Evolutionary conservation across 1,140 invertebrate genomes (phyloP).

Genomic region (Zaprionus taronus): DNA sequence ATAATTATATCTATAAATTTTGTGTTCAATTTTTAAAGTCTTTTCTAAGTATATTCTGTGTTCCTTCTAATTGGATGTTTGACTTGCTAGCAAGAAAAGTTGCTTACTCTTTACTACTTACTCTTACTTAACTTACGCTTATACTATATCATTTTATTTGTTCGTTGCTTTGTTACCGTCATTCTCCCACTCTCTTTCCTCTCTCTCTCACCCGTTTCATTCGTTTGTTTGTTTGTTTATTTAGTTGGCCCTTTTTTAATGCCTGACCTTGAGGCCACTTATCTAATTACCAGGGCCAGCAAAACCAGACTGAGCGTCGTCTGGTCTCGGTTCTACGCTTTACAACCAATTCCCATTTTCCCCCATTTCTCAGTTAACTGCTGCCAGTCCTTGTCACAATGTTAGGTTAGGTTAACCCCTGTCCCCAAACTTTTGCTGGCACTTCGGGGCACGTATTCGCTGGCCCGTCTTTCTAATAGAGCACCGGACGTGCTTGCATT

Average conservation of each 20-base stretch:
- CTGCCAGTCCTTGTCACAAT: constrained; percentile 4
- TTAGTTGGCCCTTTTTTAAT: constrained; percentile 67
- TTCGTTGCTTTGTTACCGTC: constrained; percentile 48
- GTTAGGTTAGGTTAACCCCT: neutral
- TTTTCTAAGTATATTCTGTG: constrained; percentile 74
- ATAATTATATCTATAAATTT: constrained; percentile 38
- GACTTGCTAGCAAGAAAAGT: constrained; percentile 74
- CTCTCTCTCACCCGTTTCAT: constrained; percentile 40
- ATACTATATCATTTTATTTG: constrained; percentile 48
- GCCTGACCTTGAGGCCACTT: constrained; percentile 77
- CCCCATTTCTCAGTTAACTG: neutral
- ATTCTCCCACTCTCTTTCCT: constrained; percentile 17
- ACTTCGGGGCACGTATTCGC: constrained; percentile 34
- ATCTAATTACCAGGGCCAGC: constrained; percentile 71
- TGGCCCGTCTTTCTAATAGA: constrained; percentile 35
- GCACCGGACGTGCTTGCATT: constrained; percentile 63
- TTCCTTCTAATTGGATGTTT: constrained; percentile 79
- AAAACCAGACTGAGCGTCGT: constrained; percentile 60
- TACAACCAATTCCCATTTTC: neutral
- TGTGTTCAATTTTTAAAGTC: constrained; percentile 67
- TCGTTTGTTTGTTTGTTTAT: constrained; percentile 56
- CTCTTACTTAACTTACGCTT: constrained; percentile 44
- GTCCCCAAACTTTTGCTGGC: neutral
- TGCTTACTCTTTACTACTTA: constrained; percentile 44
- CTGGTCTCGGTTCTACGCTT: constrained; percentile 15